phyloP scores from a whole-genome alignment of 1,140 invertebrate genomes.

The Drosophila triauraria region DNA sequence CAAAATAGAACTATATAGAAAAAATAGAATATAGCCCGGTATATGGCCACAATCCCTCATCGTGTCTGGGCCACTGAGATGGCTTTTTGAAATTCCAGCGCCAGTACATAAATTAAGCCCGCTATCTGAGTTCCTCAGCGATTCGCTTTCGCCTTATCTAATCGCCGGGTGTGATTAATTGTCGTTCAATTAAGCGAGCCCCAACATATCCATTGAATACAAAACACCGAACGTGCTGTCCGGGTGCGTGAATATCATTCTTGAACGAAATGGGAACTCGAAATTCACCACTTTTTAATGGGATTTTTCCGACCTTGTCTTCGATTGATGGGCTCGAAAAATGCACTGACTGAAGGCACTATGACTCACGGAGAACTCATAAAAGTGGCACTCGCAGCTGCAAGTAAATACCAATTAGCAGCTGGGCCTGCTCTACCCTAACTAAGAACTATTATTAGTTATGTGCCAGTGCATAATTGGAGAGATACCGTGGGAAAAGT shows the following conservation, averaged over 20 bases:
- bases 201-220: constrained; percentile 34
- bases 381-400: not conserved
- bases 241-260: constrained; percentile 15
- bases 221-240: constrained; percentile 25
- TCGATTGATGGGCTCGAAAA: not conserved
- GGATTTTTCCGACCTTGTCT: constrained; percentile 15
- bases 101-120: constrained; percentile 37
- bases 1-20: constrained; percentile 22
- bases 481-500: not conserved
- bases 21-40: not conserved
- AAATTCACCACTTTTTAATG: constrained; percentile 13
- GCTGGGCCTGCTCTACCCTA: too few species aligned
- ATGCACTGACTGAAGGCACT: not conserved
- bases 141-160: constrained; percentile 36
- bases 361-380: not conserved
- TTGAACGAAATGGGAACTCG: not conserved
- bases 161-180: constrained; percentile 52
- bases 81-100: constrained; percentile 28
- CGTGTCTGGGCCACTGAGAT: constrained; percentile 28
- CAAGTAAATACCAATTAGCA: constrained; percentile 5
- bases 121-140: constrained; percentile 27
- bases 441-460: not conserved
- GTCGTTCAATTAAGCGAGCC: constrained; percentile 45
- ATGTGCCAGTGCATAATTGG: constrained; percentile 3
- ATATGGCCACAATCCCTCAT: not conserved